Base-by-base conservation (phyloP, 2,888 invertebrate genomes). In the Limnephilus rhombicus region DNA sequence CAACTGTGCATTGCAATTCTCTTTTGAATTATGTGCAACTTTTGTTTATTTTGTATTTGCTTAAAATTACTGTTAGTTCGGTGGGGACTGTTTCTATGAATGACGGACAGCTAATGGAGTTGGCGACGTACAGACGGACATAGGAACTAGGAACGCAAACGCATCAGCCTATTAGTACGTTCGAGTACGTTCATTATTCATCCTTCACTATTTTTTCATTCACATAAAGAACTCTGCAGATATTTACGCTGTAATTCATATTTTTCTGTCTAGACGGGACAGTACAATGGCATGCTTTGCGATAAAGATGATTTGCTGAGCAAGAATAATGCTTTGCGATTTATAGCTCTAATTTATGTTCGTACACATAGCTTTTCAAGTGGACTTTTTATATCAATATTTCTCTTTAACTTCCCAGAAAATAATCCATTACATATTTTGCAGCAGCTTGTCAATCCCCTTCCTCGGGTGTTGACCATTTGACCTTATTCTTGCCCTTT, bases 81-180 rank as follows among this genome's bases (percentile, higher is more conserved):
- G 29, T 29, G 49, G 49, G 29, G 31, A 53, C 29, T 49, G n/a
- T 86, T 34, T 82, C 83, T 53, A 90, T 90, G 90, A 90, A 90
- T 90, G 90, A 90, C 90, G 41, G 90, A 85, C 90, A 68, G 90
- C 90, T 90, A 90, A 90, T 90, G 85, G 85, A 29, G 11, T 29
- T 31, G 90, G 90, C 90, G 83, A 81, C 90, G 31, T 45, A 83
- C 90, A 34, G 85, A 18, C 85, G 45, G 37, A 80, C 88, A 9
- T 82, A 82, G 53, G 53, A 68, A 68, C 53, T 29, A 24, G 53
- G 18, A 5, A 68, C 24, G 53, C 53, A 68, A 68, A 68, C 53
- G 53, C 53, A 68, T 24, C 53, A 68, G 53, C 24, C 53, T 24
- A 68, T 68, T 68, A 68, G 53, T 68, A 68, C 53, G 53, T 68